phyloP scores from a whole-genome alignment of 2,797 vertebrate species.

The Sebastes trivittatus region DNA sequence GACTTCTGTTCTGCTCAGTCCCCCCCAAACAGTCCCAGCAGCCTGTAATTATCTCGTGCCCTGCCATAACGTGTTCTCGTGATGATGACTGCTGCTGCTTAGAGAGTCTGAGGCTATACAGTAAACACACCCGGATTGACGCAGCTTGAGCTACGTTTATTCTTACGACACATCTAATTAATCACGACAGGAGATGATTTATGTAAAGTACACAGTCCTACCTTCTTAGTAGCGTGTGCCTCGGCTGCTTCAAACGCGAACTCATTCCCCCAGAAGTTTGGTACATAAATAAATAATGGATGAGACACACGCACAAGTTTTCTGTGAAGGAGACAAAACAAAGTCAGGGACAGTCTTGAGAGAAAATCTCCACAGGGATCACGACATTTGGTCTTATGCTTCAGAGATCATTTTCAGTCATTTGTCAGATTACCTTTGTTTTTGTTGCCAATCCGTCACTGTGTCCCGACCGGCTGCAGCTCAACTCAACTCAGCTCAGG shows the following conservation, averaged over 20 bases:
- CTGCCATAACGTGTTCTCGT: conserved; percentile 81
- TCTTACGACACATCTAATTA: conserved; percentile 60
- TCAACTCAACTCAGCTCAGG: conserved; percentile 38
- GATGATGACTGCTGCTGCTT: conserved; percentile 14
- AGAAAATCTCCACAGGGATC: not conserved
- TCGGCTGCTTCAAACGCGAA: conserved; percentile 38
- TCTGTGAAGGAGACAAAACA: conserved; percentile 26
- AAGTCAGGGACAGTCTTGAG: conserved; percentile 12
- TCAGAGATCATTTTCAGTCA: conserved; percentile 42
- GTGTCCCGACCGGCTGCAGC: conserved; percentile 4
- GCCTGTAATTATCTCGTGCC: conserved; percentile 82
- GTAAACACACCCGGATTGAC: conserved; percentile 56
- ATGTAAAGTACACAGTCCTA: conserved; percentile 57
- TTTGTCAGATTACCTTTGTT: conserved; percentile 59
- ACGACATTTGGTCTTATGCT: conserved; percentile 6
- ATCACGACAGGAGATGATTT: conserved; percentile 68
- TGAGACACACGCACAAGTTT: conserved; percentile 39
- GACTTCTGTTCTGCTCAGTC: conserved; percentile 67
- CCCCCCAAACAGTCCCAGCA: conserved; percentile 67
- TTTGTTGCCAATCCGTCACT: conserved; percentile 59
- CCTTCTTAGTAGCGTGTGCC: conserved; percentile 47
- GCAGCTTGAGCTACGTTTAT: conserved; percentile 37
- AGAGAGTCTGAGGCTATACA: conserved; percentile 16
- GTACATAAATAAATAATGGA: conserved; percentile 1
- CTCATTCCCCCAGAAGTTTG: conserved; percentile 38